These are phyloP conservation scores for Rotaria magnacalcarata DNA, from an alignment of 2,888 invertebrate species.

Conservation along the genomic window DNA sequence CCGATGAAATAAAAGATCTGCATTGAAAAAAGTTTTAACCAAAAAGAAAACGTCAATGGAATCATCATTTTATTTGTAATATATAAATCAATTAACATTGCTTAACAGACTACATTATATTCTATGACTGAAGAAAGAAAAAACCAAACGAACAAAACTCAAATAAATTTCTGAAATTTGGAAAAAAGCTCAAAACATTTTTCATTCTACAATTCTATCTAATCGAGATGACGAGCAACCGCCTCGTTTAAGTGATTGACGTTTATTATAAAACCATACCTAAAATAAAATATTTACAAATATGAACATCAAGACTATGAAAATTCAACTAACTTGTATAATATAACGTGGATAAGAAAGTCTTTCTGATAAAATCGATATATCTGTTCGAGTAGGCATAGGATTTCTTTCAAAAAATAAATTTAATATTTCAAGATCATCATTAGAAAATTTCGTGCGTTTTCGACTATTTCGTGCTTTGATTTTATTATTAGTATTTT, in stretches of 20 bases:
- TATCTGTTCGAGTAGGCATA: slow-evolving; percentile 3
- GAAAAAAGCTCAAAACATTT: background rate
- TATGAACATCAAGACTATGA: background rate
- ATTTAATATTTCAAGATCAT: slow-evolving; percentile 27
- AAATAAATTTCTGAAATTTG: background rate
- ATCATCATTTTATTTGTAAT: background rate
- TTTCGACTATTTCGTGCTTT: slow-evolving; percentile 26
- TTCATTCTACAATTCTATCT: background rate
- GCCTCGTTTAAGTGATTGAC: slow-evolving; percentile 27
- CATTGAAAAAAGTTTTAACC: background rate
- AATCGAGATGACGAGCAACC: background rate
- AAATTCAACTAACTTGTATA: background rate
- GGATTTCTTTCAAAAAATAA: slow-evolving; percentile 29
- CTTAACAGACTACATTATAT: slow-evolving; percentile 13
- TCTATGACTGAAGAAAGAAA: background rate
- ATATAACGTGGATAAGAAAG: slow-evolving; percentile 21
- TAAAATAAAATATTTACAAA: background rate
- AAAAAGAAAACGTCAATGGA: background rate
- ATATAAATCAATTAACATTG: slow-evolving; percentile 3
- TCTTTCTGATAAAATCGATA: slow-evolving; percentile 19
- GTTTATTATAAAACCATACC: slow-evolving; percentile 35
- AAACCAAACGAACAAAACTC: background rate
- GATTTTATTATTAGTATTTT: background rate
- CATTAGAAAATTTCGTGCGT: slow-evolving; percentile 22
- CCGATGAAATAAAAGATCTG: too few species aligned